A percentile compares a stretch with the other conserved stretches of the same genome.
Conservation (phyloP, 2,113 vertebrate species). For the Apaloderma vittatum region DNA sequence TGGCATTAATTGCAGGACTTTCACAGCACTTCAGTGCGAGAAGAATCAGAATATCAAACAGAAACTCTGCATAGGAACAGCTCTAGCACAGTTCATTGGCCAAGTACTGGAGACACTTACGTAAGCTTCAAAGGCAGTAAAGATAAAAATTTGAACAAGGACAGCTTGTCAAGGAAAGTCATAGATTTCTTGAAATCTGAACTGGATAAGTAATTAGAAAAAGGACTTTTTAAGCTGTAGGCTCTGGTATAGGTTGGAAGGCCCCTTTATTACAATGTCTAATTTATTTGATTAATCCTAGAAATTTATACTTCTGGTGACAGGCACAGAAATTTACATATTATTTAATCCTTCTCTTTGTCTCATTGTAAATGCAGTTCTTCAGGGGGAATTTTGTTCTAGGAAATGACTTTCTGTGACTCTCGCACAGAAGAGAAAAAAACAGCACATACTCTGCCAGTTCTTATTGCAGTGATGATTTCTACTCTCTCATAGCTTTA, state of each 20-base stretch:
- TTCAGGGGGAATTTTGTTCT: background rate
- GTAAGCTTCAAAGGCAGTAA: background rate
- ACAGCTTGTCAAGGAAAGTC: background rate
- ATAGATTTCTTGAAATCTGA: background rate
- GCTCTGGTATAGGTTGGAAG: background rate
- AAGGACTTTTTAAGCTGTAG: background rate
- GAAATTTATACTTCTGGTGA: background rate
- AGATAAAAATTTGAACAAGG: background rate
- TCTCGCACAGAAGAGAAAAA: background rate
- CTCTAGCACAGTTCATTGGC: background rate
- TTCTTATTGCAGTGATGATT: background rate
- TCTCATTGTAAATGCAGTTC: background rate
- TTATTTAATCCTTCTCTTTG: conserved; percentile 20
- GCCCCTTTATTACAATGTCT: background rate
- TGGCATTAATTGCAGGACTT: background rate
- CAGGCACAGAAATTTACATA: background rate
- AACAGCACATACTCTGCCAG: background rate
- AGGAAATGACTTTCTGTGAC: background rate
- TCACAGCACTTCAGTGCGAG: background rate
- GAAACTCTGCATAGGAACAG: background rate
- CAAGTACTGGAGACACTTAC: background rate
- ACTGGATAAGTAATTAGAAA: background rate
- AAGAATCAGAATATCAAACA: conserved; percentile 14
- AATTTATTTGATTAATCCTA: conserved; percentile 15
- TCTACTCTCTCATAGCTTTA: background rate